Percentiles rank a stretch among this genome's conserved stretches.
Evolutionary conservation across 2,888 invertebrate species (phyloP).

Genomic region (Drosophila monieri): DNA sequence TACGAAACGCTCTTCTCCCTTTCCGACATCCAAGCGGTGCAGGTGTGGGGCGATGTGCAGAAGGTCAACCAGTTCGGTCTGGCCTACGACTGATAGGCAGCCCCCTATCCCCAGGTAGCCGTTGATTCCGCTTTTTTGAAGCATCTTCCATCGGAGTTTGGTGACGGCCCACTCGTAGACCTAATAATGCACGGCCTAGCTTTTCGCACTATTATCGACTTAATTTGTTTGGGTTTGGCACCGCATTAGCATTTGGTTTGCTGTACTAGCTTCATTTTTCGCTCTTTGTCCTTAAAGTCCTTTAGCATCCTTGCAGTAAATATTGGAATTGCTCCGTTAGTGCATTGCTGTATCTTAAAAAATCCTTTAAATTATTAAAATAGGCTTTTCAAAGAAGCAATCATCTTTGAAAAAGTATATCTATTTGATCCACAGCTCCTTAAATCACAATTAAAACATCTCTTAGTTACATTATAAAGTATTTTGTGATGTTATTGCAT

Average conservation of each 20-base stretch:
- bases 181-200: slow-evolving; percentile 25
- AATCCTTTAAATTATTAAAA: too few species aligned
- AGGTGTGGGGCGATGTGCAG: slow-evolving; percentile 83
- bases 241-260: slow-evolving; percentile 8
- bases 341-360: too few species aligned
- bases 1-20: slow-evolving; percentile 75
- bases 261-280: neutral
- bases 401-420: too few species aligned
- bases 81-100: slow-evolving; percentile 68
- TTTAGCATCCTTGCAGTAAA: neutral
- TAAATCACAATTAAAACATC: neutral
- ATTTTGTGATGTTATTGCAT: slow-evolving; percentile 2
- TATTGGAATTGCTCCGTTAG: too few species aligned
- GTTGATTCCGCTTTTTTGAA: slow-evolving; percentile 6
- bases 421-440: too few species aligned
- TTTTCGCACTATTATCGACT: slow-evolving; percentile 8
- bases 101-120: neutral
- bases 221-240: slow-evolving; percentile 15
- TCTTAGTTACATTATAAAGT: neutral
- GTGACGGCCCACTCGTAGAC: slow-evolving; percentile 13
- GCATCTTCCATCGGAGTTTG: slow-evolving; percentile 12
- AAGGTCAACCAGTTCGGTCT: slow-evolving; percentile 80
- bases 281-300: neutral
- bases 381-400: neutral
- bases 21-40: slow-evolving; percentile 78